These are phyloP conservation scores for Mesembrinibis cayennensis DNA, from an alignment of 2,113 vertebrate species.

Conservation along the genomic window DNA sequence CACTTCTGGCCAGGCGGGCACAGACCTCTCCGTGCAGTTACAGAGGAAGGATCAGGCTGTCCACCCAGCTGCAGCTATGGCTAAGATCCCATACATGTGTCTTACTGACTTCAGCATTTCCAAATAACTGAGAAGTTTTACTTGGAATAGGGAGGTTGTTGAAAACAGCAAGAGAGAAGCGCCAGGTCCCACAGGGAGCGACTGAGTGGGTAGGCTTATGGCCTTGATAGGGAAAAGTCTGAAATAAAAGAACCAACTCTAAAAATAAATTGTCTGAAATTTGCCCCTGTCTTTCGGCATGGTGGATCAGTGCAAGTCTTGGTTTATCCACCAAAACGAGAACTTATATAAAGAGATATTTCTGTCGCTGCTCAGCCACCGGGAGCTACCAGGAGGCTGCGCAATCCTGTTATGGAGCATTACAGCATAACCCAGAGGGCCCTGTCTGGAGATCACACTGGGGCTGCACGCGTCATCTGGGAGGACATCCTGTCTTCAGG, in stretches of 20 bases:
- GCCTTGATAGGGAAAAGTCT: background rate
- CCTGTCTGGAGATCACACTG: background rate
- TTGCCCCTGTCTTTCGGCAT: background rate
- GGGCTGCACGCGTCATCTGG: background rate
- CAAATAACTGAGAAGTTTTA: constrained; percentile 32
- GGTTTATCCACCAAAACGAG: background rate
- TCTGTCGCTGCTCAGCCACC: background rate
- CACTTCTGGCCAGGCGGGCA: background rate
- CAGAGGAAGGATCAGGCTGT: background rate
- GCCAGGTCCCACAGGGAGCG: background rate
- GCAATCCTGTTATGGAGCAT: background rate
- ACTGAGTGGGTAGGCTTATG: background rate
- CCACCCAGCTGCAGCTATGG: constrained; percentile 7
- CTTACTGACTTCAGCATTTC: background rate
- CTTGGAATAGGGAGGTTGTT: constrained; percentile 29
- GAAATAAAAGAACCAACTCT: constrained; percentile 13
- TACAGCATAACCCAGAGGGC: background rate
- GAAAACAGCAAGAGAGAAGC: constrained; percentile 5
- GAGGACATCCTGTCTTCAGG: background rate
- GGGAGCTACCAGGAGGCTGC: background rate
- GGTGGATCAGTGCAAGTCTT: background rate
- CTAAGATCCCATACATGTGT: background rate
- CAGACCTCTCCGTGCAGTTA: background rate
- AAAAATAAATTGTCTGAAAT: constrained; percentile 29
- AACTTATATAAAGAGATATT: background rate